Percentiles rank a stretch among this genome's conserved stretches.
These are phyloP conservation scores for Sarcophaga carnaria DNA, from an alignment of 2,888 invertebrate genomes.

Conservation along the genomic window DNA sequence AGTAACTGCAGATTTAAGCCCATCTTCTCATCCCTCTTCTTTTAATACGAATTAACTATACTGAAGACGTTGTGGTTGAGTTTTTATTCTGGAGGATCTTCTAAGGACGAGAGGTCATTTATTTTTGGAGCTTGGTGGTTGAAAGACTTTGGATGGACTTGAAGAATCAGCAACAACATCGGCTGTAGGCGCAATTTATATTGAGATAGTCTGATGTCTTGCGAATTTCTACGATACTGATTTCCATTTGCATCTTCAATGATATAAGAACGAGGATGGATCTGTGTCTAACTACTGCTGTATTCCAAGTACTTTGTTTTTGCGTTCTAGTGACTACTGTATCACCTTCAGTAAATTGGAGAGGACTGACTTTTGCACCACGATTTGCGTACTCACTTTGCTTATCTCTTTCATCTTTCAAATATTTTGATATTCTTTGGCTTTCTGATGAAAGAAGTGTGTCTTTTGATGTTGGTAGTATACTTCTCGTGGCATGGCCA, in stretches of 20 bases:
- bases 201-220: background rate
- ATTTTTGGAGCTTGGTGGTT: background rate
- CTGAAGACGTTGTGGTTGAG: background rate
- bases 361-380: constrained; percentile 10
- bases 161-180: background rate
- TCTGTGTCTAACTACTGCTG: background rate
- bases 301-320: constrained; percentile 6
- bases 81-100: constrained; percentile 1
- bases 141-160: background rate
- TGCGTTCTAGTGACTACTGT: background rate
- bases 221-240: constrained; percentile 12
- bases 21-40: constrained; percentile 10
- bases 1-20: background rate
- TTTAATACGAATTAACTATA: background rate
- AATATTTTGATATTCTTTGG: background rate
- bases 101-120: background rate
- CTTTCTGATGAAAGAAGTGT: background rate
- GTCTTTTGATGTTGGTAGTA: constrained; percentile 8
- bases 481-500: constrained; percentile 22
- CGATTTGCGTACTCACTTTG: constrained; percentile 16
- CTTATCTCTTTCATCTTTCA: constrained; percentile 14
- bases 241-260: constrained; percentile 4
- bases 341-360: constrained; percentile 1
- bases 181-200: background rate
- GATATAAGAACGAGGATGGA: constrained; percentile 4